phyloP scores from a whole-genome alignment of 2,113 vertebrate genomes.

The Cochlearius cochlearius region DNA sequence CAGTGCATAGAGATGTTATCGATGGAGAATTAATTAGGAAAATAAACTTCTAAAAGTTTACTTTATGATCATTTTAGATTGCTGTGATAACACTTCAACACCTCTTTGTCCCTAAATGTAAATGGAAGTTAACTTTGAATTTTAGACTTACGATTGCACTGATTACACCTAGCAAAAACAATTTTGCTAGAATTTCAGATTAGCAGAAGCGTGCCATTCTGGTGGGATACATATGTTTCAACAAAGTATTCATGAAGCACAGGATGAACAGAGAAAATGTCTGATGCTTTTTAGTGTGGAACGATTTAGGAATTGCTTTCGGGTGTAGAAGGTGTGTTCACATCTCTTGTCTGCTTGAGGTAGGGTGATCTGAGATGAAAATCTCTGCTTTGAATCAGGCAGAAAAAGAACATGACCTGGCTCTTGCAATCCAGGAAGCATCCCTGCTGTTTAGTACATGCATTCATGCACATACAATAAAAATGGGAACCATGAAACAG shows the following conservation, averaged over 20 bases:
- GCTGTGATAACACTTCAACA: neutral
- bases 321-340: neutral
- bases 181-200: neutral
- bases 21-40: neutral
- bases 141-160: neutral
- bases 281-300: neutral
- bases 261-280: neutral
- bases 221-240: neutral
- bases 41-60: neutral
- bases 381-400: neutral
- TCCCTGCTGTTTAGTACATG: neutral
- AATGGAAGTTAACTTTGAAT: neutral
- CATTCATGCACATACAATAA: neutral
- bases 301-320: neutral
- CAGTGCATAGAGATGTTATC: neutral
- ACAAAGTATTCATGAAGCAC: neutral
- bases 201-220: neutral
- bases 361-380: neutral
- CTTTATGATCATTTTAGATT: neutral
- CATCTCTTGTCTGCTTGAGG: neutral
- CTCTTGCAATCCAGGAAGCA: neutral
- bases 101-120: neutral
- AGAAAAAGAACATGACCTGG: neutral
- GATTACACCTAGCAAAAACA: neutral
- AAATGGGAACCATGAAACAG: neutral